Evolutionary conservation across 2,797 vertebrate genomes (phyloP).

Genomic region (Phylloscopus collybita): DNA sequence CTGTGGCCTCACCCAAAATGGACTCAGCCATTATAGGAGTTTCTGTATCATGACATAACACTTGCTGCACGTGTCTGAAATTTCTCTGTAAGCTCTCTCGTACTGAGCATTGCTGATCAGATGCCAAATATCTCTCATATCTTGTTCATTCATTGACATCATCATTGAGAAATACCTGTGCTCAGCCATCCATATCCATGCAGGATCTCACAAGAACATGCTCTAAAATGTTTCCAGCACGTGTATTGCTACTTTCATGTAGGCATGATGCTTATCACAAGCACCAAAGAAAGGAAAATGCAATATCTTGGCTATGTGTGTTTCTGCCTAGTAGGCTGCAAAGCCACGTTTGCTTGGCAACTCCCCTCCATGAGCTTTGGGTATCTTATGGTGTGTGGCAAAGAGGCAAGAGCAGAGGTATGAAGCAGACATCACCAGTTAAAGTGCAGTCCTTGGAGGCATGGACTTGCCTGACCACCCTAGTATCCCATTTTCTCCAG

Average conservation of each 20-base stretch:
- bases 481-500: background rate
- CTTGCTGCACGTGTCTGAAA: background rate
- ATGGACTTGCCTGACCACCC: fast-evolving
- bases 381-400: background rate
- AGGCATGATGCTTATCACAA: background rate
- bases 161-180: background rate
- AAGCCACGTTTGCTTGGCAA: background rate
- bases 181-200: background rate
- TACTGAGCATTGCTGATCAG: background rate
- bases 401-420: background rate
- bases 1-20: background rate
- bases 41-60: background rate
- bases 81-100: background rate
- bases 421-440: background rate
- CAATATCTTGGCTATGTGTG: background rate
- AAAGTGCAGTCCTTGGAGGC: background rate
- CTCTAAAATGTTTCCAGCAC: background rate
- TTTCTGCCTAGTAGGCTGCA: background rate
- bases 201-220: background rate
- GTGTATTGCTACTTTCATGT: background rate
- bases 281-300: background rate
- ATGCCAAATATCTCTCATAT: background rate
- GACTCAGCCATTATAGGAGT: background rate
- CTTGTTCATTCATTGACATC: background rate
- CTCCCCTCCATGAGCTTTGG: background rate